A percentile compares a stretch with the other conserved stretches of the same genome.
Conservation (phyloP, 2,113 vertebrate species). For the Paradisaea rubra region DNA sequence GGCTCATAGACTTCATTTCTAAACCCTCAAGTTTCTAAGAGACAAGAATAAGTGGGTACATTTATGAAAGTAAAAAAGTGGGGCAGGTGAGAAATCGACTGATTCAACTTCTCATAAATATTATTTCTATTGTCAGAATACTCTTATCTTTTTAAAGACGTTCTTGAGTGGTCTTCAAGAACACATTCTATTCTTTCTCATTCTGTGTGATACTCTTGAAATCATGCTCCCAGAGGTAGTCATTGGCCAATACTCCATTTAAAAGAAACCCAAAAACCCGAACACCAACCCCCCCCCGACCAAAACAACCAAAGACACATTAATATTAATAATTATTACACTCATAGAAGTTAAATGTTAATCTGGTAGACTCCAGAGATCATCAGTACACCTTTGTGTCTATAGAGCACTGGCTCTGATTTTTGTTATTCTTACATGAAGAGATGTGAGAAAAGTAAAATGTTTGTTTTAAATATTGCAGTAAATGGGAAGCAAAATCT, state of each 20-base stretch:
- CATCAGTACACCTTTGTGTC: neutral
- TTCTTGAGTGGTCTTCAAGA: neutral
- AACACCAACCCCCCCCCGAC: fast-evolving
- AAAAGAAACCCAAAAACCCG: neutral
- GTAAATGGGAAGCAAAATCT: neutral
- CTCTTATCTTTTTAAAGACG: neutral
- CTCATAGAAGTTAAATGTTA: neutral
- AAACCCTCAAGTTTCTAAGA: neutral
- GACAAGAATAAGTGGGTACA: neutral
- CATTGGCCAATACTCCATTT: neutral
- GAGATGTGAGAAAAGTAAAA: neutral
- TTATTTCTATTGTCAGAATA: neutral
- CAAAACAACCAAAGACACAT: neutral
- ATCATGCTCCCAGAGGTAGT: fast-evolving
- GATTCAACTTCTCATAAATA: neutral
- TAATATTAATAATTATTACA: neutral
- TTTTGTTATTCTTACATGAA: neutral
- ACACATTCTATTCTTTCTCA: neutral
- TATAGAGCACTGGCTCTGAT: neutral
- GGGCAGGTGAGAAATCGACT: neutral
- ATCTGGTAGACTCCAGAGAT: neutral
- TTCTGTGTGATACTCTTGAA: neutral
- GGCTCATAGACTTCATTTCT: neutral
- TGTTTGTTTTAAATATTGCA: neutral
- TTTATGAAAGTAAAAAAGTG: neutral